Evolutionary conservation across 2,113 vertebrate species (phyloP).

Genomic region (Nesogale talazaci): DNA sequence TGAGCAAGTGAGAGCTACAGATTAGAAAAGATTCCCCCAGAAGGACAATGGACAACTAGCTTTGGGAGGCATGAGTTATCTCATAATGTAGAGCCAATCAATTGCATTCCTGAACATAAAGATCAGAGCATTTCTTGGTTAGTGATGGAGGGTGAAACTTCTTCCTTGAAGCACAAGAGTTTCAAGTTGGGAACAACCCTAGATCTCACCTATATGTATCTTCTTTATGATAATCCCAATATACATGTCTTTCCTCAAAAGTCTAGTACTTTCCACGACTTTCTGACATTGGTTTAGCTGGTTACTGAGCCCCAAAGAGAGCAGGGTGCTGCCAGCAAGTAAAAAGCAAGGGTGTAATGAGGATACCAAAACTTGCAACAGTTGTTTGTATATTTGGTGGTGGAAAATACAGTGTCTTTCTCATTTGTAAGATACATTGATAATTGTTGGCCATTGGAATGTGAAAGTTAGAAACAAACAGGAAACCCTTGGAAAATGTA

Average conservation of each 20-base stretch:
- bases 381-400: neutral
- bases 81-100: neutral
- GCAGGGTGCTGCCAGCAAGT: neutral
- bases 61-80: neutral
- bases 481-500: too few species aligned
- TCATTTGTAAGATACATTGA: too few species aligned
- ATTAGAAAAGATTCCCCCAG: too few species aligned
- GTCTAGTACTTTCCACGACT: neutral
- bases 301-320: neutral
- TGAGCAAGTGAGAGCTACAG: too few species aligned
- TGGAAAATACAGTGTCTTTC: neutral
- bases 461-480: too few species aligned
- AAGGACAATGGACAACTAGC: too few species aligned
- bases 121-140: neutral
- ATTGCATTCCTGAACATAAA: neutral
- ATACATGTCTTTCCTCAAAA: neutral
- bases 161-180: neutral
- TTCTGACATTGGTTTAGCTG: neutral
- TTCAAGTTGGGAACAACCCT: neutral
- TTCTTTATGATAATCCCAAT: neutral
- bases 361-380: neutral
- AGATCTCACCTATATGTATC: neutral
- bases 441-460: too few species aligned
- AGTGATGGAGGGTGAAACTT: neutral
- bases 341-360: neutral